A percentile compares a stretch with the other conserved stretches of the same genome.
phyloP scores from a whole-genome alignment of 1,140 invertebrate genomes.

The Ylistrum balloti region DNA sequence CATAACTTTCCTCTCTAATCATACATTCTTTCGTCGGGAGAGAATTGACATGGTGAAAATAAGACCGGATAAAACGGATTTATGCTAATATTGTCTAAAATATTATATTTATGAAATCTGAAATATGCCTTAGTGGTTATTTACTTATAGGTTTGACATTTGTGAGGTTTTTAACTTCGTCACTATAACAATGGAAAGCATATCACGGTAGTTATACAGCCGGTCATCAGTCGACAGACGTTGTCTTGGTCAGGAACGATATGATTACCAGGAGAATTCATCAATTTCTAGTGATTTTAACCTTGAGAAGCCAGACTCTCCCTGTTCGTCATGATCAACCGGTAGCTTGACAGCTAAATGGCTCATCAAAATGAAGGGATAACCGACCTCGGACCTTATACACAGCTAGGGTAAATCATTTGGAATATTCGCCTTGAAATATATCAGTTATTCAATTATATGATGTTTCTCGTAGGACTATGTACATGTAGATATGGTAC shows the following conservation, averaged over 20 bases:
- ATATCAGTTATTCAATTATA: background rate
- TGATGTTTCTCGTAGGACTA: background rate
- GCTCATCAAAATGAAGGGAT: background rate
- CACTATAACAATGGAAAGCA: background rate
- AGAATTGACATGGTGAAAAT: no score
- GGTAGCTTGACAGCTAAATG: background rate
- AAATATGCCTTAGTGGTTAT: no score
- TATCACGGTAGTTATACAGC: background rate
- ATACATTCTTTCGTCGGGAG: no score
- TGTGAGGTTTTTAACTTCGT: no score
- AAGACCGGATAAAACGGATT: no score
- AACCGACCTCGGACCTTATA: background rate
- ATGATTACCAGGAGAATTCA: background rate
- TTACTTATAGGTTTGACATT: no score
- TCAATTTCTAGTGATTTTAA: background rate
- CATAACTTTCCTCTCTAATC: no score
- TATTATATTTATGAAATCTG: no score
- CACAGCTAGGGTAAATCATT: background rate
- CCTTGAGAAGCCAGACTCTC: background rate
- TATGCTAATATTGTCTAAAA: no score
- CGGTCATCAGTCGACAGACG: background rate
- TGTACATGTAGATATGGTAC: background rate
- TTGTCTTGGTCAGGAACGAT: background rate
- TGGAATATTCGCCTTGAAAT: background rate
- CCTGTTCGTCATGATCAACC: slow-evolving; percentile 14